phyloP scores from a whole-genome alignment of 2,113 vertebrate genomes.

The Plestiodon gilberti region DNA sequence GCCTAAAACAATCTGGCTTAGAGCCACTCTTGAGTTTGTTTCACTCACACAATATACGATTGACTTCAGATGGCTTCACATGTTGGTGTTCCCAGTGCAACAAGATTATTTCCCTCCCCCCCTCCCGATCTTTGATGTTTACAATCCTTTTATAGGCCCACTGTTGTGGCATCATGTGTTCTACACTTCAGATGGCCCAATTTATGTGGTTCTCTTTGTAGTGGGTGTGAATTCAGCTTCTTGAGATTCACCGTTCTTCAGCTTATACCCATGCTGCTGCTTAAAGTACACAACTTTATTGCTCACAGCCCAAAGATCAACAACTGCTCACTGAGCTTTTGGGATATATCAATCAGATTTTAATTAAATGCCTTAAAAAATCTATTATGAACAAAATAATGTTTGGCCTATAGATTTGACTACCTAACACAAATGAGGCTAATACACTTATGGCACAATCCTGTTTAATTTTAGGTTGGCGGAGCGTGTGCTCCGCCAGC shows the following conservation, averaged over 20 bases:
- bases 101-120: neutral
- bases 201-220: neutral
- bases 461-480: too few relatives aligned
- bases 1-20: too few relatives aligned
- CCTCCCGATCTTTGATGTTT: neutral
- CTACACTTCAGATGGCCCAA: neutral
- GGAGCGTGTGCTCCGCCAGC: too few relatives aligned
- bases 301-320: neutral
- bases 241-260: neutral
- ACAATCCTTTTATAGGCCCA: neutral
- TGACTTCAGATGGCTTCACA: neutral
- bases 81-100: neutral
- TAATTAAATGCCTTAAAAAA: neutral
- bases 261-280: neutral
- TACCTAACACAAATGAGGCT: constrained; percentile 64
- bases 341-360: neutral
- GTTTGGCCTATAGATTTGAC: constrained; percentile 58
- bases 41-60: too few relatives aligned
- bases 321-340: neutral
- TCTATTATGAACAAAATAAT: neutral
- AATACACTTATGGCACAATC: constrained; percentile 69
- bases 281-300: neutral
- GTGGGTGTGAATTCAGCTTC: neutral
- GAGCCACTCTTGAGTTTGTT: too few relatives aligned
- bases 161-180: neutral